Conservation (phyloP, 2,888 invertebrate species). For the Abscondita cerata region DNA sequence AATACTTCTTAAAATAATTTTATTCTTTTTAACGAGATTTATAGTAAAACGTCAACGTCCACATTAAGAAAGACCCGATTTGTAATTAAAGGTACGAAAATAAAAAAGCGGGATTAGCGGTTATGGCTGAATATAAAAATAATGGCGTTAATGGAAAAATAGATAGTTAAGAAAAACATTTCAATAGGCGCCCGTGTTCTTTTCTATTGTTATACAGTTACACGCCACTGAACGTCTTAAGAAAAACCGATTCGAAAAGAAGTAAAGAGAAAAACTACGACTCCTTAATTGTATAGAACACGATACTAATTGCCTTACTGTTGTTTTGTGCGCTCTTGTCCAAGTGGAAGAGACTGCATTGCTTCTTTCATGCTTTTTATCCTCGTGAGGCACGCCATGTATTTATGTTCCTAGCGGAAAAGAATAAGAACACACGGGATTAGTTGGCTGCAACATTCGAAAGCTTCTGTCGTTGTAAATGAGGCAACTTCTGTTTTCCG, state of each 20-base stretch:
- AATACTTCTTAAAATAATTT: slow-evolving; percentile 9
- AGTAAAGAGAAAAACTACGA: slow-evolving; percentile 47
- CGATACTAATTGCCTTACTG: slow-evolving; percentile 59
- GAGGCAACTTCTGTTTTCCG: slow-evolving; percentile 58
- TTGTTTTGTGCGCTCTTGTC: slow-evolving; percentile 55
- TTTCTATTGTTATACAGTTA: slow-evolving; percentile 31
- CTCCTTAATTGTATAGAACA: slow-evolving; percentile 58
- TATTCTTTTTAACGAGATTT: slow-evolving; percentile 5
- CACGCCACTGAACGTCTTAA: slow-evolving; percentile 38
- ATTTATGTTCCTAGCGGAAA: slow-evolving; percentile 56
- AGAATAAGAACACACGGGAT: slow-evolving; percentile 57
- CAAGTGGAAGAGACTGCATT: slow-evolving; percentile 52
- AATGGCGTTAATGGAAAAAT: neutral
- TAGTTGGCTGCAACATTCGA: slow-evolving; percentile 55
- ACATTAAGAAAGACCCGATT: neutral
- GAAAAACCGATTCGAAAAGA: slow-evolving; percentile 35
- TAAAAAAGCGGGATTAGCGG: too few species aligned
- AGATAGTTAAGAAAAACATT: slow-evolving; percentile 21
- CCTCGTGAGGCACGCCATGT: slow-evolving; percentile 50
- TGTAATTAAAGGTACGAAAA: too few species aligned
- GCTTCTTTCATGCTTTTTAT: slow-evolving; percentile 43
- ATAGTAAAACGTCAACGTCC: neutral
- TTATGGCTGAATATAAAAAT: too few species aligned
- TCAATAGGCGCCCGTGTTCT: slow-evolving; percentile 32
- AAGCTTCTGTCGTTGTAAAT: slow-evolving; percentile 57